Evolutionary conservation across 2,888 invertebrate species (phyloP), one percentile per base, ranked within the genome.

Genomic region (Agriopis leucophaearia): DNA sequence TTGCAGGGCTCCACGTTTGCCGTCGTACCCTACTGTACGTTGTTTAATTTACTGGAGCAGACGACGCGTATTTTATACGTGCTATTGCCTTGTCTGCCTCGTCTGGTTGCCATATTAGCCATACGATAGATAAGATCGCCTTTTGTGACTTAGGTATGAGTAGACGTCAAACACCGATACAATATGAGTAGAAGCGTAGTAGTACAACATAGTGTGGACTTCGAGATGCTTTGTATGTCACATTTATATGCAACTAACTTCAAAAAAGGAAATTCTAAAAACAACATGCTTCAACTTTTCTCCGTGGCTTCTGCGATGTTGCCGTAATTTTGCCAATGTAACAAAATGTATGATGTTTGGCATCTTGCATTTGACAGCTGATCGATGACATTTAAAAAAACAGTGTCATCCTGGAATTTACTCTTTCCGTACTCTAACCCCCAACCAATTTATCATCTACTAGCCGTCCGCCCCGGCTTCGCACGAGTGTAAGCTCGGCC

Each of bases 11-110:
- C 40, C 6, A 50, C 42, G 36, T 54, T 57, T 66, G 40, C 45
- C 12, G 15, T 18, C 18, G 63, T 64, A 55, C 42, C 55, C 58
- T 45, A 64, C 18, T 55, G 40, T 64, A 69, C 57, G 48, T 59
- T 70, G 61, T 57, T 48, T 71, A 70, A 64, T 70, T 70, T 66
- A 73, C 63, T 69, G 59, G 47, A 71, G 61, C 65, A 71, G 66
- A 67, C 70, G 59, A 52, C 69, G 65, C 58, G 70, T 72, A 75
- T 75, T 74, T 72, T 66, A 73, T 71, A 69, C 68, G 58, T 66
- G 60, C 73, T 75, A 72, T 70, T 69, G 70, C 60, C 58, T 68
- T 56, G 75, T 75, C 75, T 71, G 69, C 70, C 47, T 64, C 40
- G 62, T 69, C 64, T 73, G 69, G 69, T 65, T 67, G 66, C 67